Evolutionary conservation across 2,888 invertebrate species (phyloP).

Genomic region (Microplitis manilae): DNA sequence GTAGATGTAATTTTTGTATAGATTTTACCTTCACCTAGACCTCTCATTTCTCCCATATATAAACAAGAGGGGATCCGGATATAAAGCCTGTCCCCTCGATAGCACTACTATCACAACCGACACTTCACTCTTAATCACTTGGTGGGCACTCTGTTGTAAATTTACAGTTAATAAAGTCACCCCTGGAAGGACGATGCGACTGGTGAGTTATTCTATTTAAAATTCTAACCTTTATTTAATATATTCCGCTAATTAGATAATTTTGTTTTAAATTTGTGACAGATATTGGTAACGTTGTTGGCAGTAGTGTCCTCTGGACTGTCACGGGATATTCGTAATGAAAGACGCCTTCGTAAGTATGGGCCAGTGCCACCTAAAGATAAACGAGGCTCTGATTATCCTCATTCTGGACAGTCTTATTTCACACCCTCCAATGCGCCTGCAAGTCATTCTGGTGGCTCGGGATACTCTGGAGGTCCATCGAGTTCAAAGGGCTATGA

Average conservation of each 20-base stretch:
- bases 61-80: conserved; percentile 67
- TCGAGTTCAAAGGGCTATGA: conserved; percentile 47
- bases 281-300: conserved; percentile 61
- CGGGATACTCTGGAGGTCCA: conserved; percentile 40
- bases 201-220: neutral
- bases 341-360: conserved; percentile 50
- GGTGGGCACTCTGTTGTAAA: conserved; percentile 44
- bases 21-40: conserved; percentile 71
- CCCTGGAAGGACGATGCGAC: neutral
- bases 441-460: conserved; percentile 47
- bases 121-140: conserved; percentile 58
- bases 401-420: conserved; percentile 52
- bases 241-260: neutral
- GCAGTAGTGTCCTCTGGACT: conserved; percentile 55
- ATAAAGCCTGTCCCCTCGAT: conserved; percentile 70
- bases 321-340: conserved; percentile 54
- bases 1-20: conserved; percentile 16
- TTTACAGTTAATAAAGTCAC: neutral
- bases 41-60: conserved; percentile 64
- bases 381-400: conserved; percentile 64
- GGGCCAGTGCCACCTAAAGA: conserved; percentile 56
- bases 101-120: conserved; percentile 67
- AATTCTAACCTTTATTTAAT: neutral
- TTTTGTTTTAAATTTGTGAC: conserved; percentile 16
- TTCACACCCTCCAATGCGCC: conserved; percentile 46